Percentiles rank a stretch among this genome's conserved stretches.
Conservation (phyloP, 2,888 invertebrate genomes). For the Drosophila nr. medialis region DNA sequence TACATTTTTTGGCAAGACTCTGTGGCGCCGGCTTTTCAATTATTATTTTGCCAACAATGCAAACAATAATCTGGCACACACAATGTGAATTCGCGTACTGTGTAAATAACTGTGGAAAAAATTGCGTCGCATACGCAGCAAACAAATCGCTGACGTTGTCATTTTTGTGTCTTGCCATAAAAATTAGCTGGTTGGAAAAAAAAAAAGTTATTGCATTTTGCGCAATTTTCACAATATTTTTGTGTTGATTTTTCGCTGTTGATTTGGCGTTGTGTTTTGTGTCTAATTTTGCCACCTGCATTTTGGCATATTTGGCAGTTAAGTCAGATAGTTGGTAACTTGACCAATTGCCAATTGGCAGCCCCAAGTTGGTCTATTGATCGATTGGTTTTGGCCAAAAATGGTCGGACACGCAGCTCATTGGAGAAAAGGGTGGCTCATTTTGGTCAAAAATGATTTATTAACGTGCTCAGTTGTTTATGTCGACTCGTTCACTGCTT, state of each 20-base stretch:
- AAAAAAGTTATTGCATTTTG: conserved; percentile 52
- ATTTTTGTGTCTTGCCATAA: conserved; percentile 41
- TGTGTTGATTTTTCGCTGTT: conserved; percentile 26
- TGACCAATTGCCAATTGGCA: conserved; percentile 61
- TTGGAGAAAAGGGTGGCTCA: conserved; percentile 68
- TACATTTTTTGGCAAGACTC: conserved; percentile 71
- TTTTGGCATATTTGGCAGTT: conserved; percentile 75
- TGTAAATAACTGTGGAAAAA: conserved; percentile 47
- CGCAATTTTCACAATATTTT: conserved; percentile 51
- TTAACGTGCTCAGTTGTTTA: conserved; percentile 74
- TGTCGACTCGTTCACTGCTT: conserved; percentile 58
- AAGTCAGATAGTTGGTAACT: conserved; percentile 40
- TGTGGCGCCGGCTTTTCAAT: conserved; percentile 66
- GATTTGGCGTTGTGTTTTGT: conserved; percentile 66
- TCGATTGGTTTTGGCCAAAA: conserved; percentile 78
- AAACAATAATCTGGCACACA: conserved; percentile 61
- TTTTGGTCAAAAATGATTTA: conserved; percentile 77
- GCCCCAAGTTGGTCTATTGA: conserved; percentile 67
- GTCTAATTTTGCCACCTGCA: conserved; percentile 81
- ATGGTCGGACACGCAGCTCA: conserved; percentile 61
- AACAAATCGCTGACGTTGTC: conserved; percentile 53
- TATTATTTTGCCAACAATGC: conserved; percentile 42
- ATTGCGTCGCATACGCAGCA: conserved; percentile 36
- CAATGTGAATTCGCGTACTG: conserved; percentile 48
- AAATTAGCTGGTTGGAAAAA: conserved; percentile 6